Conservation (phyloP, 2,797 vertebrate species). For the Paramormyrops hopkinsi region DNA sequence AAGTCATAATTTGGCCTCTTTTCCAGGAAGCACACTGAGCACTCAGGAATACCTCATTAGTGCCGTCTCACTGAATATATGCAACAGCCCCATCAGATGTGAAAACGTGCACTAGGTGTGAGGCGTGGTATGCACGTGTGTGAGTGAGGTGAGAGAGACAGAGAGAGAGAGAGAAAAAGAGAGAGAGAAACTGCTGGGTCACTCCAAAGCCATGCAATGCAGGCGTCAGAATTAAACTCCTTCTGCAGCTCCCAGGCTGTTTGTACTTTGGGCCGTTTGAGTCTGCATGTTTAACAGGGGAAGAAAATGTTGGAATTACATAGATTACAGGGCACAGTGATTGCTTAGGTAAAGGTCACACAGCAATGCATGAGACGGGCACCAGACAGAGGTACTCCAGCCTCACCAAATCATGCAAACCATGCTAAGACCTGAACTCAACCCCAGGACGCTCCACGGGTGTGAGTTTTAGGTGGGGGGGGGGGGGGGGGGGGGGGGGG, state of each 20-base stretch:
- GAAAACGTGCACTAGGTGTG: background rate
- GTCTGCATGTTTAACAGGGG: background rate
- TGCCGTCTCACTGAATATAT: background rate
- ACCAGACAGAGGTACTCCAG: background rate
- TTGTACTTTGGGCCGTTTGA: background rate
- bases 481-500: background rate
- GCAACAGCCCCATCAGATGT: background rate
- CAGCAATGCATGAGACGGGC: conserved; percentile 33
- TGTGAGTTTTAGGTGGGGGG: background rate
- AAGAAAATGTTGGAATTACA: background rate
- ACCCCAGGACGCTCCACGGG: conserved; percentile 22
- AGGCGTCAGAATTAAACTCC: background rate
- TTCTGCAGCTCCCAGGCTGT: background rate
- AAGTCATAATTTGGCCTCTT: background rate
- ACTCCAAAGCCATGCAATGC: background rate
- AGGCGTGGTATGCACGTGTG: background rate
- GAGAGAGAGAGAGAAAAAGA: background rate
- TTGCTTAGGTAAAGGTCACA: background rate
- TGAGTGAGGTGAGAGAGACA: background rate
- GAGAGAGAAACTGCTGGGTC: background rate
- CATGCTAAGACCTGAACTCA: conserved; percentile 28
- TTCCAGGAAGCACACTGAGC: background rate
- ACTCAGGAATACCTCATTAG: background rate
- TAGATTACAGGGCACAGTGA: background rate
- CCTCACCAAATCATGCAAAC: background rate